These are phyloP conservation scores for Morinoia aosen DNA, from an alignment of 2,888 invertebrate species.

Conservation along the genomic window DNA sequence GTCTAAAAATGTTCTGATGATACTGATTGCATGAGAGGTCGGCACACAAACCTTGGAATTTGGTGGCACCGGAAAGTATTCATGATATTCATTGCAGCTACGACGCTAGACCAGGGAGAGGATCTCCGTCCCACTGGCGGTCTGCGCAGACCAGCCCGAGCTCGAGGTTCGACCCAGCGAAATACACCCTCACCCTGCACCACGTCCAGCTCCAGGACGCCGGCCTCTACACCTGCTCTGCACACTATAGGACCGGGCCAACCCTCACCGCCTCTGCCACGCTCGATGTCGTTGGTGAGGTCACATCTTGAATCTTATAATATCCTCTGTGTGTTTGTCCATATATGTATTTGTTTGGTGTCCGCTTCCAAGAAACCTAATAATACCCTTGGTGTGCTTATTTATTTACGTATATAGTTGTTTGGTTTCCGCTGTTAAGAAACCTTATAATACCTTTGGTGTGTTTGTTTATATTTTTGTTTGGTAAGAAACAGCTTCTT, in stretches of 20 bases:
- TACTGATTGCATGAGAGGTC: too few relatives aligned
- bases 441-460: too few relatives aligned
- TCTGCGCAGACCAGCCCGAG: constrained; percentile 18
- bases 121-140: constrained; percentile 46
- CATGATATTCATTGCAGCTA: not conserved
- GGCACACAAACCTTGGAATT: too few relatives aligned
- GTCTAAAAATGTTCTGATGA: too few relatives aligned
- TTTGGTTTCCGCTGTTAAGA: not conserved
- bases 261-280: constrained; percentile 36
- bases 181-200: not conserved
- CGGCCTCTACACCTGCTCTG: constrained; percentile 44
- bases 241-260: constrained; percentile 30
- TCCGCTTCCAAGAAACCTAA: not conserved
- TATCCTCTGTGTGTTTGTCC: too few relatives aligned
- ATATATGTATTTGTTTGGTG: too few relatives aligned
- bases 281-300: not conserved
- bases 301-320: not conserved
- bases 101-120: not conserved
- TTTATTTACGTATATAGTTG: not conserved
- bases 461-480: too few relatives aligned
- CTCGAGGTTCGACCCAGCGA: constrained; percentile 15
- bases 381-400: too few relatives aligned
- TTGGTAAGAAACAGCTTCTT: too few relatives aligned
- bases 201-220: not conserved
- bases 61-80: too few relatives aligned